Conservation (phyloP, 2,797 vertebrate genomes). For the Peromyscus melanophrys region DNA sequence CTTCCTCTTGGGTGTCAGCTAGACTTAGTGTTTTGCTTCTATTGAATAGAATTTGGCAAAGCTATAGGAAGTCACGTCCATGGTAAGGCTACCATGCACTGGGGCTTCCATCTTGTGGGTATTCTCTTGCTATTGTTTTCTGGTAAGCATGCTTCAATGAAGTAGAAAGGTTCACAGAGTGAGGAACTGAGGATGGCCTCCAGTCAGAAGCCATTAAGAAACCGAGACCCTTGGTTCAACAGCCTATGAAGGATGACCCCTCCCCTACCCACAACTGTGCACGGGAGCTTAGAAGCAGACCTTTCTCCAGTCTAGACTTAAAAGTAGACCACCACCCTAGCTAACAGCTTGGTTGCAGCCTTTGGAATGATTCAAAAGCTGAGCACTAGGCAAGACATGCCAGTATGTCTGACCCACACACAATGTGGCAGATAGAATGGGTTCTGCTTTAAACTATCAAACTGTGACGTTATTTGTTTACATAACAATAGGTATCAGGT, state of each 20-base stretch:
- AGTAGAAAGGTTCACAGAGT: background rate
- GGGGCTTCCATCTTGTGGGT: background rate
- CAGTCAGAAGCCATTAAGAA: background rate
- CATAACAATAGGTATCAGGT: background rate
- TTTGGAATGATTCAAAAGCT: constrained; percentile 11
- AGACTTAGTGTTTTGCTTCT: background rate
- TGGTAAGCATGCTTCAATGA: background rate
- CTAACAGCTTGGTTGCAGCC: background rate
- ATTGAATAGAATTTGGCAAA: background rate
- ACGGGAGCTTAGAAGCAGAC: background rate
- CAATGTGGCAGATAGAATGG: background rate
- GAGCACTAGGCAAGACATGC: background rate
- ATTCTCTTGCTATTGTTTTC: background rate
- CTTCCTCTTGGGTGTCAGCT: background rate
- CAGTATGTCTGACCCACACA: background rate
- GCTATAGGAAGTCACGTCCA: background rate
- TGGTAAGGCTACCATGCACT: background rate
- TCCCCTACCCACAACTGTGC: background rate
- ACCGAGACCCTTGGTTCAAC: background rate
- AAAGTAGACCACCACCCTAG: background rate
- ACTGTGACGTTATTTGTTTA: background rate
- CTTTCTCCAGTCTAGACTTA: background rate
- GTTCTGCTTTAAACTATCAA: background rate
- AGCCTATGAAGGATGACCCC: background rate
- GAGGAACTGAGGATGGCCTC: background rate